Conservation (phyloP, 2,888 invertebrate genomes). For the Dynastes hyllus region DNA sequence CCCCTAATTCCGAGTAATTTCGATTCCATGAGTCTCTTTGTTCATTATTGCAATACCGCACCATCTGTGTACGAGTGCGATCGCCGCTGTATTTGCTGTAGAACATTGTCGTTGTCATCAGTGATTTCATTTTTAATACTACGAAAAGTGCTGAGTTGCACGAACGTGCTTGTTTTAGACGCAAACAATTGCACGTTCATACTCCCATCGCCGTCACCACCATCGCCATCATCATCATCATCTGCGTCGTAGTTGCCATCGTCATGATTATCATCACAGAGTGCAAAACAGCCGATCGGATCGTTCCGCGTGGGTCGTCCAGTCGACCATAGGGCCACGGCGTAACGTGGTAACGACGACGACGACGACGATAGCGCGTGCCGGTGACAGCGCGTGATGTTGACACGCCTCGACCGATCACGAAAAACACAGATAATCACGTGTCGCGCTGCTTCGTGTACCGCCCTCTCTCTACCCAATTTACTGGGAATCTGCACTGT, state of each 20-base stretch:
- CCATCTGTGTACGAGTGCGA: background rate
- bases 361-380: conserved; percentile 55
- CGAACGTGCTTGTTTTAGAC: conserved; percentile 44
- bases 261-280: conserved; percentile 25
- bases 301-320: conserved; percentile 38
- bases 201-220: conserved; percentile 30
- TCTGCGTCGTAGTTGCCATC: conserved; percentile 24
- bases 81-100: background rate
- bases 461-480: conserved; percentile 55
- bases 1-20: no score
- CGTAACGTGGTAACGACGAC: conserved; percentile 20
- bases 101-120: conserved; percentile 22
- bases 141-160: conserved; percentile 39
- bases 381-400: conserved; percentile 58
- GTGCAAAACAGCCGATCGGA: conserved; percentile 44
- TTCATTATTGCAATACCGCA: no score
- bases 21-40: no score
- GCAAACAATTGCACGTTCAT: conserved; percentile 41
- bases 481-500: conserved; percentile 56
- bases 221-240: conserved; percentile 38
- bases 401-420: conserved; percentile 64
- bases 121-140: conserved; percentile 38
- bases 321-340: conserved; percentile 35
- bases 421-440: conserved; percentile 67
- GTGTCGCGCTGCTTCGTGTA: conserved; percentile 64